These are phyloP conservation scores for Oscheius myriophilus DNA, from an alignment of 2,888 invertebrate species.

Conservation along the genomic window DNA sequence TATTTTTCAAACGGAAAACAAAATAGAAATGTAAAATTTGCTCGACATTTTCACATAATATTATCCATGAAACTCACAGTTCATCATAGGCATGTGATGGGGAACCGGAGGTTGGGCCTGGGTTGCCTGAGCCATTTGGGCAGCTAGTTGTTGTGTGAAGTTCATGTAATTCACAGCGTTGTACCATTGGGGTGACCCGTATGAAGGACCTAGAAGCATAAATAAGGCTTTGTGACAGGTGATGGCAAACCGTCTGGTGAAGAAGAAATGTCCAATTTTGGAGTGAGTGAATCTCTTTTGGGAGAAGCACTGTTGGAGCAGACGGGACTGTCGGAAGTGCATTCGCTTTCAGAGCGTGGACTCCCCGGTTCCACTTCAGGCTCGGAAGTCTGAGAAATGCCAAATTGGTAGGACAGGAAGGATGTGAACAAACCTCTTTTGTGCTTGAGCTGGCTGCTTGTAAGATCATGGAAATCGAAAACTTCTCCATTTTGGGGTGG, in stretches of 20 bases:
- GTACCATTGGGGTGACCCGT: conserved; percentile 31
- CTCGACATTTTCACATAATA: too few species aligned
- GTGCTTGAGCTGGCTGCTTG: conserved; percentile 8
- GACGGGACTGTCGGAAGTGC: conserved; percentile 20
- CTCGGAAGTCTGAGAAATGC: conserved; percentile 6
- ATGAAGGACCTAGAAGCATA: conserved; percentile 6
- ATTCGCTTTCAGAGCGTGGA: conserved; percentile 13
- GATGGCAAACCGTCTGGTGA: not conserved
- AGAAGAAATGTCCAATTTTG: conserved; percentile 1
- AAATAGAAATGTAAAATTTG: too few species aligned
- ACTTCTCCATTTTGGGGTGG: conserved; percentile 17
- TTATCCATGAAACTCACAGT: conserved; percentile 29
- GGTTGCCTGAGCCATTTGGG: conserved; percentile 42
- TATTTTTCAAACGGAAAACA: too few species aligned
- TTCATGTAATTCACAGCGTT: conserved; percentile 36
- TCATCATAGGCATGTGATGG: conserved; percentile 29
- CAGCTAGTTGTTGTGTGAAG: conserved; percentile 42
- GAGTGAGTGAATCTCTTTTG: not conserved
- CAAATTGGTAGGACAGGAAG: not conserved
- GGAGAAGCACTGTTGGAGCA: conserved; percentile 25
- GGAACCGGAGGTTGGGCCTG: conserved; percentile 18
- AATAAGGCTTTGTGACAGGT: not conserved
- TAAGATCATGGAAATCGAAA: conserved; percentile 25
- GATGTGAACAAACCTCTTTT: conserved; percentile 11
- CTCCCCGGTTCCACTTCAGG: not conserved